Evolutionary conservation across 2,797 vertebrate genomes (phyloP), one percentile per base, ranked within the genome.

Genomic region (Hyperoplus immaculatus): DNA sequence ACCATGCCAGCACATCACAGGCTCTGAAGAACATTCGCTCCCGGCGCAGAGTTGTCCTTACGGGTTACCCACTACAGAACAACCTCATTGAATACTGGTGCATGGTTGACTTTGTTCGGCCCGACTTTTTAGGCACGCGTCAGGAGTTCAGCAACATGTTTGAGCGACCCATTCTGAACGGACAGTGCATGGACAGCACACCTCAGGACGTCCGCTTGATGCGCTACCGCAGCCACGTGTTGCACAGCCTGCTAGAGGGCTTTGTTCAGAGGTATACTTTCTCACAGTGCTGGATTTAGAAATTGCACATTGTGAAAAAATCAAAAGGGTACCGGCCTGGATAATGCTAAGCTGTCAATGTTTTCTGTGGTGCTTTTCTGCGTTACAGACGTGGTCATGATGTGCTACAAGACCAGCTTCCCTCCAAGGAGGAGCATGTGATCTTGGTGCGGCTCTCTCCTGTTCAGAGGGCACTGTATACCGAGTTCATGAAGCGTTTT

Each of bases 101-200:
- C 93, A 99, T 99, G 98, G 98, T 99, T 86, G 98, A 99, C 92
- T 99, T 99, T 55, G 98, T 99, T 11, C 93, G 98, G 60, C 98
- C 98, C 0, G 98, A 99, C 92, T 99, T 99, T 78, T 94, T 99
- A 12, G 98, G 98, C 66, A 99, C 98, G 0, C 94, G 98, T 47
- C 98, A 99, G 92, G 98, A 99, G 78, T 99, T 99, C 93, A 99
- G 98, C 93, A 99, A 99, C 95, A 99, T 99, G 98, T 99, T 99
- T 72, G 98, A 99, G 88, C 93, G 98, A 45, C 98, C 98, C 67
- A 99, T 99, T 87, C 94, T 99, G 82, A 99, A 99, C 0, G 98
- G 98, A 18, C 98, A 99, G 94, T 99, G 98, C 66, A 94, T 98
- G 16, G 98, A 99, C 95, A 99, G 98, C 91, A 99, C 98, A 0